Evolutionary conservation across 1,140 invertebrate species (phyloP).

Genomic region (Drosophila rufa): DNA sequence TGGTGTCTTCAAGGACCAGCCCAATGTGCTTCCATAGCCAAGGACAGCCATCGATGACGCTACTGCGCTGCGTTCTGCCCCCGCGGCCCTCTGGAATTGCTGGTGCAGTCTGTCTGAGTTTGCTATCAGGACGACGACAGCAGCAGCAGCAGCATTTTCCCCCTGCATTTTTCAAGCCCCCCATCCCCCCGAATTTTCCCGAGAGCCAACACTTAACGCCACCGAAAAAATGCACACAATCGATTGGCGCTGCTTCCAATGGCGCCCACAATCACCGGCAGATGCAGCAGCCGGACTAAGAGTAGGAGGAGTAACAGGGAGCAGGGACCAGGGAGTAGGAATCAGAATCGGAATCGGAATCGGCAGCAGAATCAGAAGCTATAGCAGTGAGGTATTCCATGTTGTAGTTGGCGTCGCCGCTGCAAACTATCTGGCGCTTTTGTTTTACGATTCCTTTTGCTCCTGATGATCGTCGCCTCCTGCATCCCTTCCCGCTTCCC

Average conservation of each 20-base stretch:
- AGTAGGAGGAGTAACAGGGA: background rate
- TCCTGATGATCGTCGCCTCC: conserved; percentile 68
- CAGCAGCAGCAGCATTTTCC: conserved; percentile 25
- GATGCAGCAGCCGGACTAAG: conserved; percentile 13
- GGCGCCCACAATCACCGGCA: conserved; percentile 51
- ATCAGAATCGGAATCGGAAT: conserved; percentile 23
- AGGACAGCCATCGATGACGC: conserved; percentile 56
- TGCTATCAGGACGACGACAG: conserved; percentile 72
- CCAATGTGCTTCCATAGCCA: conserved; percentile 23
- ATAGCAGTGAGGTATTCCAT: conserved; percentile 29
- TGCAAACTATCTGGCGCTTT: conserved; percentile 83
- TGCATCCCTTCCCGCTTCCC: conserved; percentile 1
- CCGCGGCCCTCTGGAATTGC: conserved; percentile 24
- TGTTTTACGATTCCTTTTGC: conserved; percentile 83
- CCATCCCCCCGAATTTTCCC: conserved; percentile 21
- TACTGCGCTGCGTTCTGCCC: conserved; percentile 28
- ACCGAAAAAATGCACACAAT: conserved; percentile 75
- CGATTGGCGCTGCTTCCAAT: conserved; percentile 72
- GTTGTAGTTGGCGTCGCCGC: conserved; percentile 52
- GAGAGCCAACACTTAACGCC: conserved; percentile 65
- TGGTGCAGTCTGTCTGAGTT: conserved; percentile 46
- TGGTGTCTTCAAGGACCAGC: conserved; percentile 19
- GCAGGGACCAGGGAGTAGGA: background rate
- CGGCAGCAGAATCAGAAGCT: conserved; percentile 36
- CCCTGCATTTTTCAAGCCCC: background rate